phyloP scores from a whole-genome alignment of 2,113 vertebrate species.

The Pluvianellus socialis region DNA sequence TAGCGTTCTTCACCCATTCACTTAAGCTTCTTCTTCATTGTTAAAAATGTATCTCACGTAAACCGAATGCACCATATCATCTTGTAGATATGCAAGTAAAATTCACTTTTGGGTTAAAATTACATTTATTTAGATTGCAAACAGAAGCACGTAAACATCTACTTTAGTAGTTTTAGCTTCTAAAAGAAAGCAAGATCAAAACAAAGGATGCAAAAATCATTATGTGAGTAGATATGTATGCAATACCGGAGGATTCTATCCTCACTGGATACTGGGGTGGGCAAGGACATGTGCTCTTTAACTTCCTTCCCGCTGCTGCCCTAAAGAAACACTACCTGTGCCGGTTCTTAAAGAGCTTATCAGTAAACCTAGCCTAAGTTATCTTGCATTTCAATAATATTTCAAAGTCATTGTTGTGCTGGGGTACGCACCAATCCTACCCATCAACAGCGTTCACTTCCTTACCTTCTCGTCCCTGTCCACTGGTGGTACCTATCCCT shows the following conservation, averaged over 20 bases:
- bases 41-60: not conserved
- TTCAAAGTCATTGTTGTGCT: not conserved
- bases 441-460: not conserved
- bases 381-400: not conserved
- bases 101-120: not conserved
- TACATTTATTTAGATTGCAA: not conserved
- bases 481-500: accelerated
- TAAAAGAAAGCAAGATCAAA: not conserved
- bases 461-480: not conserved
- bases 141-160: not conserved
- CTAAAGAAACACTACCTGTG: not conserved
- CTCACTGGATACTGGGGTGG: not conserved
- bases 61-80: not conserved
- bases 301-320: not conserved
- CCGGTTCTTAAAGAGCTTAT: not conserved
- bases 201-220: not conserved
- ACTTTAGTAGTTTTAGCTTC: not conserved
- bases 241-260: not conserved
- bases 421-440: not conserved
- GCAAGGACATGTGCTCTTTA: not conserved
- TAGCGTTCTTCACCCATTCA: not conserved
- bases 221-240: not conserved
- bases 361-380: not conserved
- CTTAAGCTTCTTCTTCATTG: not conserved
- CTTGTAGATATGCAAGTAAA: not conserved